Base-by-base conservation (phyloP, 2,888 invertebrate species). In the Epinotia brunnichana region DNA sequence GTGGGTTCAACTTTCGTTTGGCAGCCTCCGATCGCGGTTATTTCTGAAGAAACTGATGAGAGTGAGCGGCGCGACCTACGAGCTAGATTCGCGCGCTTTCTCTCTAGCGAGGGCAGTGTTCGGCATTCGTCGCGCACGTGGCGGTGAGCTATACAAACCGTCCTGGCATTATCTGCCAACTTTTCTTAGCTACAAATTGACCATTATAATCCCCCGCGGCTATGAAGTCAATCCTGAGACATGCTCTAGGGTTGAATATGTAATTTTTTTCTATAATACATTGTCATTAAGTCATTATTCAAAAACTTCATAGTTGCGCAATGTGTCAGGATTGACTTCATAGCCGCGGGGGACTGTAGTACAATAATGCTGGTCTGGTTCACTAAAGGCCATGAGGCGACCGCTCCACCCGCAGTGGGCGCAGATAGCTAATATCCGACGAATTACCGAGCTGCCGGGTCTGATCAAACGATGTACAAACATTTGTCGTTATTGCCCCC, bases 391-490 rank as follows among this genome's bases (percentile, higher is more conserved):
- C 48, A 48, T 48, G 48, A 48, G 48, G 48, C 15, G 2, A n/a
- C 0, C 7, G 48, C 48, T n/a, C 7, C 44, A 15, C 44, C 44
- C 44, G 44, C 44, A 44, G 13, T 44, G 44, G 44, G 57, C n/a
- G n/a, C 54, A 21, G 54, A 21, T 21, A 44, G 41, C 15, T 19
- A n/a, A 21, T 15, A 15, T 5, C 44, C n/a, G 44, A 61, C 76
- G 75, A 15, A 35, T 19, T 44, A 13, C 17, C 59, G 41, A 15
- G 66, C 39, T 11, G 39, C 24, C 17, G 51, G 61, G 56, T 63
- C 75, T 76, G 76, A 79, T 76, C 76, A 77, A 77, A 74, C 77
- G 81, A 85, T 86, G 88, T 88, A 86, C 86, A 86, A 89, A 88
- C 81, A 81, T 77, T 81, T 75, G 81, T 80, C 79, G 80, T 80